Conservation (phyloP, 30 jellyfish, hydroid and myxozoan genomes). For the Euphysa ruthae region DNA sequence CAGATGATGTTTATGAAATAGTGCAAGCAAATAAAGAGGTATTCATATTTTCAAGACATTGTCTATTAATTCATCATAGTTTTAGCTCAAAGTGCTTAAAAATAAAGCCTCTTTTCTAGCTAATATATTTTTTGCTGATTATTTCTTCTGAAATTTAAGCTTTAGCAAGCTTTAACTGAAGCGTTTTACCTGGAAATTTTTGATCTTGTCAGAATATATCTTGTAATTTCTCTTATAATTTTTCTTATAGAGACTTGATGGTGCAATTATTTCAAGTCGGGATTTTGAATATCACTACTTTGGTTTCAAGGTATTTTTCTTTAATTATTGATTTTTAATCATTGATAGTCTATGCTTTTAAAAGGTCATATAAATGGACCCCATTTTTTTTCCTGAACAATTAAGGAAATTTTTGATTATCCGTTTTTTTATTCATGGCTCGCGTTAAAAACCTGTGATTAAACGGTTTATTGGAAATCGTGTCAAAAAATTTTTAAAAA, state of each 20-base stretch:
- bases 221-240: neutral
- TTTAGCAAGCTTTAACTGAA: no score
- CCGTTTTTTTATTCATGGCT: no score
- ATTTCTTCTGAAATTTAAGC: no score
- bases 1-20: constrained; percentile 60
- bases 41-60: no score
- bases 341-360: neutral
- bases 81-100: no score
- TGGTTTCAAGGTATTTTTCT: constrained; percentile 82
- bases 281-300: constrained; percentile 85
- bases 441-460: no score
- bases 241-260: constrained; percentile 56
- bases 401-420: no score
- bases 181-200: neutral
- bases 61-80: no score
- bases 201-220: neutral
- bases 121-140: neutral
- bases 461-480: no score
- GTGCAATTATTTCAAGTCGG: constrained; percentile 85
- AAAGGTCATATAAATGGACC: no score
- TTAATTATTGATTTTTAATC: neutral
- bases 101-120: neutral
- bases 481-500: no score
- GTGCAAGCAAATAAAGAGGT: constrained; percentile 76
- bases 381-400: no score